phyloP scores from a whole-genome alignment of 1,140 invertebrate species.

The Holotrichia oblita region DNA sequence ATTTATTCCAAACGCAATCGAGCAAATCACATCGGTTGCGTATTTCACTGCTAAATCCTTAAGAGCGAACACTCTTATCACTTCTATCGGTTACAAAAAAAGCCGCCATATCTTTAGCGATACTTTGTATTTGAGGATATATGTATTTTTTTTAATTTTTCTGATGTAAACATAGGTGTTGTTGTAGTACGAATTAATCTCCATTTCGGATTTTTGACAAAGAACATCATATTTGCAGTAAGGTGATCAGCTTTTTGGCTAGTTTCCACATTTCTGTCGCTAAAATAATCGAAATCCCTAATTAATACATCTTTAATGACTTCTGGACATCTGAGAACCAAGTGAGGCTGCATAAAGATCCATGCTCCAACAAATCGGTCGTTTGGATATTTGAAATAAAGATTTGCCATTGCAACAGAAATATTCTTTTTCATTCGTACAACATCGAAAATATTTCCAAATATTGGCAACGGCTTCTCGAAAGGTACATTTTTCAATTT shows the following conservation, averaged over 20 bases:
- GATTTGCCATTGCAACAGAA: conserved; percentile 46
- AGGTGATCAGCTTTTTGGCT: conserved; percentile 58
- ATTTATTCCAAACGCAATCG: conserved; percentile 63
- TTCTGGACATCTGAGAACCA: conserved; percentile 62
- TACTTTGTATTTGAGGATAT: conserved; percentile 53
- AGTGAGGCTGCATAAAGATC: conserved; percentile 58
- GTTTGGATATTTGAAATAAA: conserved; percentile 55
- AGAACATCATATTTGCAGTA: conserved; percentile 55
- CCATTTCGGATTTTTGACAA: conserved; percentile 61
- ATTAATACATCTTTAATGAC: conserved; percentile 63
- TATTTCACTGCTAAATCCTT: conserved; percentile 59
- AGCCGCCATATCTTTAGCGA: conserved; percentile 44
- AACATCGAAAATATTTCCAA: conserved; percentile 61
- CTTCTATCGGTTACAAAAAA: conserved; percentile 49
- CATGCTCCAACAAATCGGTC: conserved; percentile 60
- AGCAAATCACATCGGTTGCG: conserved; percentile 64
- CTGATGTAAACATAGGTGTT: conserved; percentile 65
- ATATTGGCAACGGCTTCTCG: conserved; percentile 54
- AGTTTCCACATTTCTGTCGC: conserved; percentile 54
- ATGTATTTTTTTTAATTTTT: conserved; percentile 65
- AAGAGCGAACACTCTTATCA: conserved; percentile 44
- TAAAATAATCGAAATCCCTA: conserved; percentile 64
- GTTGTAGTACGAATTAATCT: conserved; percentile 63
- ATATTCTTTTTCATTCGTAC: conserved; percentile 56
- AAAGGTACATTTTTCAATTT: conserved; percentile 53